Evolutionary conservation across 2,888 invertebrate genomes (phyloP), one percentile per base, ranked within the genome.

Genomic region (Drosophila mercatorum): DNA sequence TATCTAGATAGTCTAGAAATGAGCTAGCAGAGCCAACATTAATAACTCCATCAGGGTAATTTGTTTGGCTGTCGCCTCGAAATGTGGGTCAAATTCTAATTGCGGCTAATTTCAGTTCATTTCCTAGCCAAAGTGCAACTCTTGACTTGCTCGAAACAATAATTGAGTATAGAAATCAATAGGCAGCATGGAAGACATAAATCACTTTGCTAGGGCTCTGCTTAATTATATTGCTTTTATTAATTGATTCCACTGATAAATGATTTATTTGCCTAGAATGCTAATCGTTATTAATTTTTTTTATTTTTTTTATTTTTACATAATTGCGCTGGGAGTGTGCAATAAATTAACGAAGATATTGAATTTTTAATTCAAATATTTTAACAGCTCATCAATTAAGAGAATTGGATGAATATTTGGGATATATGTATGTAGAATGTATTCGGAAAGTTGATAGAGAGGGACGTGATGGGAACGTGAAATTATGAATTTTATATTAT

Each of bases 161-260:
- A 51, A 36, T 53, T 49, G 52, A 17, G 8, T 31, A 47, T 22
- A 69, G 40, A 14, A 52, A 41, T 57, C 36, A 57, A 57, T 41
- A 17, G 34, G n/a, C 57, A 31, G 28, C 46, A 34, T 12, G 17
- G 17, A 17, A 26, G 17, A 17, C 26, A 68, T 73, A 73, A 76
- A 72, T 72, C 68, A 65, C 3, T 55, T 1, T 6, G 8, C 52
- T 38, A 36, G 52, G n/a, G n/a, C 5, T 55, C 43, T 17, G 22
- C 22, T 58, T 41, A 59, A 44, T 64, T 65, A 41, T 36, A 56
- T 31, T 56, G 28, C 53, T 51, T 40, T 59, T 40, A 40, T 34
- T 58, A 70, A 78, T 73, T 74, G 74, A 67, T 62, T 67, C 26
- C 7, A 67, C 59, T 74, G 70, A 68, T 68, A 61, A 75, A 75